These are phyloP conservation scores for Diarsia rubi DNA, from an alignment of 2,888 invertebrate species.

Conservation along the genomic window DNA sequence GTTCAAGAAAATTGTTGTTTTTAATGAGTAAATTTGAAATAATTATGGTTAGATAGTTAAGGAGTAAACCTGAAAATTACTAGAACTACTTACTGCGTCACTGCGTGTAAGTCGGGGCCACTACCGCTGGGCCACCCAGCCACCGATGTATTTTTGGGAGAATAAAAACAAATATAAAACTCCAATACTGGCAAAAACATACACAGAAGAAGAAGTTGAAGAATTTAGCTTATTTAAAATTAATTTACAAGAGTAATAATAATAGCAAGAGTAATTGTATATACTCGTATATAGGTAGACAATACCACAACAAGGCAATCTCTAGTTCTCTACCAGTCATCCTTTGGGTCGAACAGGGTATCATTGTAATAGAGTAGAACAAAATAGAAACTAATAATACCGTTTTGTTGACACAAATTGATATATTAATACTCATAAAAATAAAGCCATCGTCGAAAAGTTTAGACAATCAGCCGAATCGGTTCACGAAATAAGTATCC, in stretches of 20 bases:
- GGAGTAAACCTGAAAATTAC: neutral
- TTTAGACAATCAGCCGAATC: neutral
- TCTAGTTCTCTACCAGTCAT: too few species aligned
- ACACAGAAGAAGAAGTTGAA: neutral
- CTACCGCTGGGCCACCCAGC: too few species aligned
- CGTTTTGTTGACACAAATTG: too few species aligned
- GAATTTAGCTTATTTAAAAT: neutral
- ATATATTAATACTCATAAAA: neutral
- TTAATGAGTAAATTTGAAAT: neutral
- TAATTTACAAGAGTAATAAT: too few species aligned
- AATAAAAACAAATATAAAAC: neutral
- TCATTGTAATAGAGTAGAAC: too few species aligned
- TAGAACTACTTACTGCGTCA: neutral
- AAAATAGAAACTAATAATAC: too few species aligned
- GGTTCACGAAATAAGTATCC: neutral
- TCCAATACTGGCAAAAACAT: neutral
- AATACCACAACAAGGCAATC: too few species aligned
- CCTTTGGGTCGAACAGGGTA: too few species aligned
- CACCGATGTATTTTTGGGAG: neutral
- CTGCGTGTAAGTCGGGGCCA: too few species aligned
- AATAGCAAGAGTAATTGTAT: too few species aligned
- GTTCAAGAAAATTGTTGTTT: neutral
- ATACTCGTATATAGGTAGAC: too few species aligned
- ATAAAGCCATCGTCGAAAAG: neutral
- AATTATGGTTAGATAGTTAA: neutral